A percentile compares a stretch with the other conserved stretches of the same genome.
Evolutionary conservation across 1,140 invertebrate genomes (phyloP).

Genomic region (Argopecten irradians): DNA sequence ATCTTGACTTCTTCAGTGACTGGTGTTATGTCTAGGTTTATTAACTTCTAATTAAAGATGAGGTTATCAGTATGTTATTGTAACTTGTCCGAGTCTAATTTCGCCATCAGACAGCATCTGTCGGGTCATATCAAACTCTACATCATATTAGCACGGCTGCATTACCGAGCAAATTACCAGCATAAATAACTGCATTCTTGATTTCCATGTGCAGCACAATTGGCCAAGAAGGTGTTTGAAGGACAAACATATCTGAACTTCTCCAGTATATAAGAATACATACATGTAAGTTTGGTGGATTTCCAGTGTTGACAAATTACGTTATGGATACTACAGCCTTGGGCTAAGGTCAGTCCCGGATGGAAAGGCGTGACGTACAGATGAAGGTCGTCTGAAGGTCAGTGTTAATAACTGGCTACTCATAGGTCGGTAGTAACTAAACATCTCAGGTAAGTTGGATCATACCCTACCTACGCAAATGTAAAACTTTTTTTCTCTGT

Average conservation of each 20-base stretch:
- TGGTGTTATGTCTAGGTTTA: neutral
- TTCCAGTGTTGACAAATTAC: neutral
- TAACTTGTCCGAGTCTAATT: neutral
- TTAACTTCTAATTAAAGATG: too few species aligned
- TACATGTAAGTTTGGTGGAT: neutral
- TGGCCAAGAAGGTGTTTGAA: constrained; percentile 1
- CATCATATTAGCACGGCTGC: neutral
- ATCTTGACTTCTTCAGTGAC: too few species aligned
- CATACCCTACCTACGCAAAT: too few species aligned
- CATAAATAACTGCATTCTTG: neutral
- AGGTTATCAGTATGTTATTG: neutral
- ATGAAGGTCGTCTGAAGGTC: neutral
- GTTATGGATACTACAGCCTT: neutral
- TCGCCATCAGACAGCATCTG: neutral
- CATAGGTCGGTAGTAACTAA: neutral
- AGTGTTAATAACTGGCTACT: neutral
- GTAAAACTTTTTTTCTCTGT: too few species aligned
- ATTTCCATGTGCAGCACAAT: neutral
- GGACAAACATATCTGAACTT: neutral
- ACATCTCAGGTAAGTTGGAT: constrained; percentile 1
- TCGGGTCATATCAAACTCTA: neutral
- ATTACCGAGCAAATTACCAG: neutral
- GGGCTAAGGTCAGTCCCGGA: neutral
- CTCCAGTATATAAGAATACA: neutral
- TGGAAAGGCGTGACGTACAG: neutral